These are phyloP conservation scores for Lepidothrix coronata DNA, from an alignment of 2,113 vertebrate genomes.

Conservation along the genomic window DNA sequence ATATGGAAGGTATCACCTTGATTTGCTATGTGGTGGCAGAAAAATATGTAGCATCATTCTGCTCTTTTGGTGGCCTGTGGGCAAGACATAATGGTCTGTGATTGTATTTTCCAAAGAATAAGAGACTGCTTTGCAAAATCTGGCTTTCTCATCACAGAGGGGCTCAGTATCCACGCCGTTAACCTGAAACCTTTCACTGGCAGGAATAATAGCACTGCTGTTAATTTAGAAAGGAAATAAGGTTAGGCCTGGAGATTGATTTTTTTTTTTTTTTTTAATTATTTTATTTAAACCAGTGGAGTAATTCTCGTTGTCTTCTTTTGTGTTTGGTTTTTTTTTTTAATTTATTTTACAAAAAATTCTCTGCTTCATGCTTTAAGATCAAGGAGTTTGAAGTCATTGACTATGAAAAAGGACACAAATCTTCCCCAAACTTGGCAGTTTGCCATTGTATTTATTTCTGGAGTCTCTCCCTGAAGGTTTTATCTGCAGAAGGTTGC, in stretches of 20 bases:
- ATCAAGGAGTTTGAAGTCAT: background rate
- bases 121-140: background rate
- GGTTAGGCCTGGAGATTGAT: background rate
- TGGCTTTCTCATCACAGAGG: background rate
- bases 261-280: background rate
- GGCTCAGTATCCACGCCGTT: background rate
- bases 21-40: background rate
- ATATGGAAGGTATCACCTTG: background rate
- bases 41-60: background rate
- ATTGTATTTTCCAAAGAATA: background rate
- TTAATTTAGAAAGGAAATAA: background rate
- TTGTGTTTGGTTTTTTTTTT: background rate
- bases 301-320: background rate
- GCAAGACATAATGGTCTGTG: background rate
- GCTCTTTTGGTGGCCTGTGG: background rate
- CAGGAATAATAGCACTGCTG: background rate
- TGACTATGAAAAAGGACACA: background rate
- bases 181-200: background rate
- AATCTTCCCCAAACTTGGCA: background rate
- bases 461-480: slow-evolving; percentile 30
- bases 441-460: slow-evolving; percentile 40
- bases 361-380: background rate
- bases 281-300: background rate
- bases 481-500: slow-evolving; percentile 51
- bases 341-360: background rate